phyloP scores from a whole-genome alignment of 2,797 vertebrate genomes.

The Echeneis naucrates region DNA sequence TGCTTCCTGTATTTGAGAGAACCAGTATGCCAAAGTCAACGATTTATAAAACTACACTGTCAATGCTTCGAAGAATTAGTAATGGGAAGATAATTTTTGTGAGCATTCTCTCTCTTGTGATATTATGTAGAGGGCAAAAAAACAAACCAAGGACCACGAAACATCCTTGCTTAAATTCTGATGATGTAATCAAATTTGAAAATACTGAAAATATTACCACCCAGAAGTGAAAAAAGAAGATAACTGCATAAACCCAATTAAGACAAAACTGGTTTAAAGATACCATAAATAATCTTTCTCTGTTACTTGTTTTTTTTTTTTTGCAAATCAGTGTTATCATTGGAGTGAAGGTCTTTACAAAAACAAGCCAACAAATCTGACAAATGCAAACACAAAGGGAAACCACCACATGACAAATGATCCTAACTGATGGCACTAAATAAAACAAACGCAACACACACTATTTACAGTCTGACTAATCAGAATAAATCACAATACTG shows the following conservation, averaged over 20 bases:
- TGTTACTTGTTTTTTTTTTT: not conserved
- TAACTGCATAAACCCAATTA: not conserved
- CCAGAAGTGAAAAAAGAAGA: constrained; percentile 46
- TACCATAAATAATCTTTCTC: not conserved
- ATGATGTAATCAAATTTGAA: not conserved
- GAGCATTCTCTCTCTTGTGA: not conserved
- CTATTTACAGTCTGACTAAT: not conserved
- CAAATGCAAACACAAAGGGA: constrained; percentile 21
- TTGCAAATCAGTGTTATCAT: not conserved
- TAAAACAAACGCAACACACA: not conserved
- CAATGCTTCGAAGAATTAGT: not conserved
- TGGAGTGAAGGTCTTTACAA: not conserved
- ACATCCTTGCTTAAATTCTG: not conserved
- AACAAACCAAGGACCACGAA: not conserved
- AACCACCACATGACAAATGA: not conserved
- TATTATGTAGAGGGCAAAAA: not conserved
- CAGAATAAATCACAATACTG: constrained; percentile 31
- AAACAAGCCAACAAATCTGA: constrained; percentile 22
- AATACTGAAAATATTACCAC: not conserved
- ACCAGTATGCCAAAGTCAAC: not conserved
- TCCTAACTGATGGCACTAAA: not conserved
- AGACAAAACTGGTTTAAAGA: not conserved
- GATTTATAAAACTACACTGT: fast-evolving
- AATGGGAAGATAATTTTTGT: not conserved
- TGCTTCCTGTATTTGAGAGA: constrained; percentile 46